These are phyloP conservation scores for Pseudomugil tenellus DNA, from an alignment of 2,797 vertebrate species.

Conservation along the genomic window DNA sequence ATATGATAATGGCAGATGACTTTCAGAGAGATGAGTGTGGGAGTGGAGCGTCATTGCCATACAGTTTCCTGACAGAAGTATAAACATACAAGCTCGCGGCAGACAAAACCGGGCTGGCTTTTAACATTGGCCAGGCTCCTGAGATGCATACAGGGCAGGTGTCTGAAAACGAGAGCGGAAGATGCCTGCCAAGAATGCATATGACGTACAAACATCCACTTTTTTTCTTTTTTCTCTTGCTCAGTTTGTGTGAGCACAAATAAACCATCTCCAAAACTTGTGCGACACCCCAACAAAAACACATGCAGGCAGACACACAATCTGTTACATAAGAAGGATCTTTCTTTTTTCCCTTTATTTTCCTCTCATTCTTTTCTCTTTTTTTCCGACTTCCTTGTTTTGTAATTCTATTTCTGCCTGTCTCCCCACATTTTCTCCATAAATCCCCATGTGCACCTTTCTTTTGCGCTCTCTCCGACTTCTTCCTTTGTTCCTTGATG, in stretches of 20 bases:
- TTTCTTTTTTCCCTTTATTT: constrained; percentile 14
- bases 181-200: constrained; percentile 56
- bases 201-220: constrained; percentile 2
- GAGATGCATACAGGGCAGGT: constrained; percentile 56
- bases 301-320: constrained; percentile 38
- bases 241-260: constrained; percentile 13
- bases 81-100: constrained; percentile 66
- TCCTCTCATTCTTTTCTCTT: constrained; percentile 24
- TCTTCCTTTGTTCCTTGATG: constrained; percentile 43
- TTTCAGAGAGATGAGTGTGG: constrained; percentile 53
- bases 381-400: constrained; percentile 17
- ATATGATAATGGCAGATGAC: constrained; percentile 50
- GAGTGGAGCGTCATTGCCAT: constrained; percentile 50
- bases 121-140: constrained; percentile 57
- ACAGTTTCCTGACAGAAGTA: constrained; percentile 62
- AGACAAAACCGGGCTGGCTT: constrained; percentile 57
- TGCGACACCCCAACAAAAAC: constrained; percentile 22
- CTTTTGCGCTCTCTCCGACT: constrained; percentile 27
- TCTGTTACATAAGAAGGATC: constrained; percentile 56
- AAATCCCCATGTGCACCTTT: constrained; percentile 57
- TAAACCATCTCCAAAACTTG: constrained; percentile 15
- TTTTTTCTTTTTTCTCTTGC: constrained; percentile 3
- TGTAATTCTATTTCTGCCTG: constrained; percentile 49
- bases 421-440: constrained; percentile 42
- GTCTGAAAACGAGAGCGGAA: constrained; percentile 40